Evolutionary conservation across 2,113 vertebrate genomes (phyloP), one percentile per base, ranked within the genome.

Genomic region (Zosterops hypoxanthus): DNA sequence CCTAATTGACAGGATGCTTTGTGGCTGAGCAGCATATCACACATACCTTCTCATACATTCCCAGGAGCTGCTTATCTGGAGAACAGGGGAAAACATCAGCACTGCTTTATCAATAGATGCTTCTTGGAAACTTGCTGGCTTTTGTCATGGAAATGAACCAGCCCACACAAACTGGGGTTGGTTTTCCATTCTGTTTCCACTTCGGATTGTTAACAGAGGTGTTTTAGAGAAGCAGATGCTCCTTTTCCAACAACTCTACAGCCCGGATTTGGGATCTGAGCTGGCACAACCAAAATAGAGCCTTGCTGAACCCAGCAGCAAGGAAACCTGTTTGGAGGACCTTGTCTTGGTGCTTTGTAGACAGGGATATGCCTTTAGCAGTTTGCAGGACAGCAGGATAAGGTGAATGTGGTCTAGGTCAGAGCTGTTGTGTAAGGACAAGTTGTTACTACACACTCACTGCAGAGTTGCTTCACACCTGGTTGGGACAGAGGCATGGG

Each of bases 1-100:
- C 22, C 6, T 49, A 36, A 85, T 15, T 85, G 91, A 23, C 68
- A 86, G 72, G 64, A 33, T 9, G 0, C 5, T 5, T 71, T 84
- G 47, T 60, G 41, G 80, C 24, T 36, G 77, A 77, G 50, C 63
- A 81, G 61, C 76, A 64, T 86, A 14, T 86, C 68, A 28, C 34
- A 25, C 85, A 90, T 80, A 68, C 76, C 68, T 93, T 87, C 75
- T 70, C 42, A n/a, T 39, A 8, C 39, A 46, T 95, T 90, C 82
- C 76, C 52, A 90, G 82, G 55, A 88, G 20, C 46, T 65, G 42
- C 71, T 90, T 96, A 86, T 88, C 90, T 95, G 71, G 52, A 57
- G 71, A 88, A 17, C 56, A 49, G 25, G 76, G 77, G 47, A 19
- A 82, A 92, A 70, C 15, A 55, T 46, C 56, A 83, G 64, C 53